Evolutionary conservation across 2,113 vertebrate species (phyloP).

Genomic region (Oceanodroma tethys): DNA sequence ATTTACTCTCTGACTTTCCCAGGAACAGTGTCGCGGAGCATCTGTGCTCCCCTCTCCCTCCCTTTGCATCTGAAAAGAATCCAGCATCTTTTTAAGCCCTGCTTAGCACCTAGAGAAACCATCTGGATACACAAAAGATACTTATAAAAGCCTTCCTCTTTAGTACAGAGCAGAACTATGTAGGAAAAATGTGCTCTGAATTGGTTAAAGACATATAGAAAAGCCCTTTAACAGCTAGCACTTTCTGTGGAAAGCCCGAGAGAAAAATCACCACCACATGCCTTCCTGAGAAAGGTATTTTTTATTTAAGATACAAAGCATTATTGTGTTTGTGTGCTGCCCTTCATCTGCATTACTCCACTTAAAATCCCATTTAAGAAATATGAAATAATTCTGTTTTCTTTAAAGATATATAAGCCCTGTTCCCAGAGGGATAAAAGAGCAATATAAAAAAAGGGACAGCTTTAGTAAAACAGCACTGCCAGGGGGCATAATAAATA

Average conservation of each 20-base stretch:
- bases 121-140: background rate
- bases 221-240: slow-evolving; percentile 16
- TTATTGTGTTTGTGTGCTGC: slow-evolving; percentile 24
- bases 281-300: slow-evolving; percentile 1
- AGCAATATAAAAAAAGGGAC: slow-evolving; percentile 3
- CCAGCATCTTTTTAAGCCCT: background rate
- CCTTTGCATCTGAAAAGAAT: background rate
- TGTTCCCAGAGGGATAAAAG: slow-evolving; percentile 38
- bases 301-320: slow-evolving; percentile 32
- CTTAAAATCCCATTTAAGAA: slow-evolving; percentile 53
- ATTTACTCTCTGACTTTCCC: background rate
- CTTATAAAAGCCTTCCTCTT: slow-evolving; percentile 11
- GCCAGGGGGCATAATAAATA: slow-evolving; percentile 50
- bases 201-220: background rate
- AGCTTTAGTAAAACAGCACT: slow-evolving; percentile 54
- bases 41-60: background rate
- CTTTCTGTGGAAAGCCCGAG: background rate
- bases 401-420: slow-evolving; percentile 36
- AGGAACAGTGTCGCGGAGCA: background rate
- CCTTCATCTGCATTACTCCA: slow-evolving; percentile 53
- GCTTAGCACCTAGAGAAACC: background rate
- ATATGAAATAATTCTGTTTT: slow-evolving; percentile 49
- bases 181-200: background rate
- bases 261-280: background rate
- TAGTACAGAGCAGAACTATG: background rate